Percentiles rank a stretch among this genome's conserved stretches.
phyloP scores from a whole-genome alignment of 1,140 invertebrate species.

The Steinernema feltiae region DNA sequence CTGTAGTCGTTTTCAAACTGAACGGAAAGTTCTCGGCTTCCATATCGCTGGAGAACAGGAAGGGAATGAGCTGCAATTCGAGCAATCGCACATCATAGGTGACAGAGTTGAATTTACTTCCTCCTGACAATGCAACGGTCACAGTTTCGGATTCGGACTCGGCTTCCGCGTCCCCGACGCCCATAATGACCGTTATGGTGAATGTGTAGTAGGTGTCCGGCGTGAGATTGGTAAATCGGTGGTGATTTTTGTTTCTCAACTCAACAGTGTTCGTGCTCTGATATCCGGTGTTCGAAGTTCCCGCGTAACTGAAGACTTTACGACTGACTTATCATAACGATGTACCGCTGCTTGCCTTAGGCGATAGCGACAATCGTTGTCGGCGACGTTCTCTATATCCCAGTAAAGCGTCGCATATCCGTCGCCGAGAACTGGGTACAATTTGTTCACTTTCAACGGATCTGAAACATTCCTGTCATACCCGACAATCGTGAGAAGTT shows the following conservation, averaged over 20 bases:
- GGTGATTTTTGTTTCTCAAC: slow-evolving; percentile 36
- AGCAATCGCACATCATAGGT: background rate
- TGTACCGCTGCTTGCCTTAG: slow-evolving; percentile 38
- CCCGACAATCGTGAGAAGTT: background rate
- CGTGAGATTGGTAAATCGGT: slow-evolving; percentile 45
- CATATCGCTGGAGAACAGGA: slow-evolving; percentile 45
- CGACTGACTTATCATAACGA: background rate
- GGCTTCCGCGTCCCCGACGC: slow-evolving; percentile 47
- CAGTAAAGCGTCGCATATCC: slow-evolving; percentile 50
- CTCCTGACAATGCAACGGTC: slow-evolving; percentile 42
- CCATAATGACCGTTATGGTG: slow-evolving; percentile 55
- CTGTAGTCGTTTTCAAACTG: slow-evolving; percentile 51
- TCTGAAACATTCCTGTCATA: slow-evolving; percentile 36
- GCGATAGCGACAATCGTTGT: slow-evolving; percentile 50
- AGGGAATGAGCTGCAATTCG: slow-evolving; percentile 34
- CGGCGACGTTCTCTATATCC: slow-evolving; percentile 53
- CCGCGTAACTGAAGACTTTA: slow-evolving; percentile 40
- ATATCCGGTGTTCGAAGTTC: slow-evolving; percentile 42
- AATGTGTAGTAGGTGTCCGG: slow-evolving; percentile 55
- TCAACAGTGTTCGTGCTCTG: slow-evolving; percentile 40
- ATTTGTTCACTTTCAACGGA: slow-evolving; percentile 52
- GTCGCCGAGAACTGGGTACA: slow-evolving; percentile 49
- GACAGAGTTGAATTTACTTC: slow-evolving; percentile 27
- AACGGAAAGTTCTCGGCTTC: slow-evolving; percentile 46
- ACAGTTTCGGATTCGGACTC: slow-evolving; percentile 52